Evolutionary conservation across 2,888 invertebrate genomes (phyloP), one percentile per base, ranked within the genome.

Genomic region (Acleris cristana): DNA sequence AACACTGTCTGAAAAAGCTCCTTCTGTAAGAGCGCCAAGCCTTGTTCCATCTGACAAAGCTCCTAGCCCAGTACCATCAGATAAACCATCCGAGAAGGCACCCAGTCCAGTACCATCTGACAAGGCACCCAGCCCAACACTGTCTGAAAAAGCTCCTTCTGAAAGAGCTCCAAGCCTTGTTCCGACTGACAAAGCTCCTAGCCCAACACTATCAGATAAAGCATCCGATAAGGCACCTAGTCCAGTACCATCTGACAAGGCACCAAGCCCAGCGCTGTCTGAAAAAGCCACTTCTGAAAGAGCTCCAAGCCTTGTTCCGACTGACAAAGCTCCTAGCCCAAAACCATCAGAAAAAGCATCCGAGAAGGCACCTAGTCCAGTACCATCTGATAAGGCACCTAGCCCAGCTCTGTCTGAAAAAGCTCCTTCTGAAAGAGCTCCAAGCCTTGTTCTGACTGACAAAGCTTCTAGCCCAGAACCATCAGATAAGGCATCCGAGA

Each of bases 361-460:
- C 26, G 55, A 63, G 3, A 56, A 45, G n/a, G 18, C 21, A n/a
- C 18, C 48, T 3, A 66, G 49, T 23, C 53, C 44, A 56, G 69
- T 51, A 10, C 61, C 34, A 5, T 69, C 64, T 16, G 58, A 70
- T 0, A 72, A 70, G n/a, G 44, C 49, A 18, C 7, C 26, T 0
- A 64, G 58, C n/a, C 54, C 61, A 4, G 45, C 10, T 44, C 58
- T 12, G 0, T 59, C 60, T 4, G 66, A 75, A 0, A 69, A 65
- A 7, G 30, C n/a, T 26, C 57, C 21, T 54, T 69, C 64, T 2
- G 65, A 71, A 0, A 69, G 64, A 6, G 51, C 16, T 23, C 54
- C 26, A 51, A 73, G 71, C 63, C 70, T 63, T 8, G 49, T 60
- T 7, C 66, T 71, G 12, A 34, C 12, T 2, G 67, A 59, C 61